Evolutionary conservation across 2,888 invertebrate species (phyloP), one percentile per base, ranked within the genome.

Genomic region (Glyphotaelius pellucidus): DNA sequence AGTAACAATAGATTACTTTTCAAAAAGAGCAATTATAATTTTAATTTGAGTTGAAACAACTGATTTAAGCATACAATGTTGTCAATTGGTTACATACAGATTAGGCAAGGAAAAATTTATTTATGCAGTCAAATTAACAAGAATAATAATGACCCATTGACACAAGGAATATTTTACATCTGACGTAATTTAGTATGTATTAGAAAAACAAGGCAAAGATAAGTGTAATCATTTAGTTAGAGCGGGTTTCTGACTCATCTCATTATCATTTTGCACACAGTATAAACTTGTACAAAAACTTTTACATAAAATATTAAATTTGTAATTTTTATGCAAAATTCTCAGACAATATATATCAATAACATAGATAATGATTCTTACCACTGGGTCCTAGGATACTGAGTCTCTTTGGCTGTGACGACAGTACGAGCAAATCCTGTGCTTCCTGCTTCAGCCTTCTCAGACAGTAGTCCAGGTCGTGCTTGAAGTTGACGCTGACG

Each of bases 361-460:
- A 52, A 67, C 25, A 5, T 25, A 25, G 1, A 67, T 67, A 25
- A 25, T 25, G n/a, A 67, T 67, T 67, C 87, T 87, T 90, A 93
- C 92, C 92, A 67, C 38, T 89, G 19, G 87, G 80, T 89, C 85
- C 91, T 38, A 93, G 32, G 31, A 93, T 93, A 86, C 93, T 93
- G 9, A 93, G 88, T 81, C 93, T 91, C 88, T 93, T 93, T 19
- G 92, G 92, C 15, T 90, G 92, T 5, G 95, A 94, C 0, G 97
- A 97, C n/a, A 97, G 94, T 67, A 97, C 96, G 86, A 98, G 95
- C 93, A 98, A 95, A 35, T 97, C 97, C 79, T 97, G 97, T 0
- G 98, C 98, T 94, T 98, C 98, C 14, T 96, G 94, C 93, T 97
- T 96, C 90, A 98, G 95, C 35, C 97, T 96, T 90, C 97, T 96